phyloP scores from a whole-genome alignment of 2,888 invertebrate genomes.

The Boloria selene region DNA sequence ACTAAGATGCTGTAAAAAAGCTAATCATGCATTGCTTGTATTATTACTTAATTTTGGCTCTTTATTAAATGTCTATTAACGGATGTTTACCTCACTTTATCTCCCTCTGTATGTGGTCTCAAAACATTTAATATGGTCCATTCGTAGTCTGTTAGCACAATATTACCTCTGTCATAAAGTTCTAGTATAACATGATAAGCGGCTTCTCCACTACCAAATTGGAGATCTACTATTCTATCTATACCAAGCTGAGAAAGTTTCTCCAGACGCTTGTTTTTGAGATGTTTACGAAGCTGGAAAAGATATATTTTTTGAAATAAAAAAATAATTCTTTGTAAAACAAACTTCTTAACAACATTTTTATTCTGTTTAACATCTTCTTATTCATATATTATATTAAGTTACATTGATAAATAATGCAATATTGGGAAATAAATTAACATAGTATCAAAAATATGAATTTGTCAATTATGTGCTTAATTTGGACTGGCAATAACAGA shows the following conservation, averaged over 20 bases:
- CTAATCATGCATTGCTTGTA: too few species aligned
- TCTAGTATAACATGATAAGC: constrained; percentile 98
- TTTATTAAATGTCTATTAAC: too few species aligned
- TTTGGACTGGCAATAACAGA: too few species aligned
- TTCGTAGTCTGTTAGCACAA: constrained; percentile 95
- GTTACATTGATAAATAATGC: too few species aligned
- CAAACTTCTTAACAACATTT: too few species aligned
- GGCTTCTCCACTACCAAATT: constrained; percentile 96
- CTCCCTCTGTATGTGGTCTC: constrained; percentile 94
- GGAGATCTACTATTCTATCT: constrained; percentile 96
- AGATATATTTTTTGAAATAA: not conserved
- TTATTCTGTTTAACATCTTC: too few species aligned
- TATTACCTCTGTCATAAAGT: constrained; percentile 97
- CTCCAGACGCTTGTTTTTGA: constrained; percentile 97
- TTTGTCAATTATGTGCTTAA: too few species aligned
- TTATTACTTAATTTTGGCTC: too few species aligned
- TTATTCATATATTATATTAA: too few species aligned
- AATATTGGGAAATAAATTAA: too few species aligned
- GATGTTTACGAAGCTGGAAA: constrained; percentile 93
- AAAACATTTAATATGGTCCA: constrained; percentile 96
- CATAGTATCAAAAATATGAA: too few species aligned
- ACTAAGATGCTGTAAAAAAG: too few species aligned
- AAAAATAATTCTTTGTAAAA: not conserved
- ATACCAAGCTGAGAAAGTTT: constrained; percentile 92
- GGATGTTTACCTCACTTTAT: constrained; percentile 92